phyloP scores from a whole-genome alignment of 1,140 invertebrate genomes.

The Bombus waltoni region DNA sequence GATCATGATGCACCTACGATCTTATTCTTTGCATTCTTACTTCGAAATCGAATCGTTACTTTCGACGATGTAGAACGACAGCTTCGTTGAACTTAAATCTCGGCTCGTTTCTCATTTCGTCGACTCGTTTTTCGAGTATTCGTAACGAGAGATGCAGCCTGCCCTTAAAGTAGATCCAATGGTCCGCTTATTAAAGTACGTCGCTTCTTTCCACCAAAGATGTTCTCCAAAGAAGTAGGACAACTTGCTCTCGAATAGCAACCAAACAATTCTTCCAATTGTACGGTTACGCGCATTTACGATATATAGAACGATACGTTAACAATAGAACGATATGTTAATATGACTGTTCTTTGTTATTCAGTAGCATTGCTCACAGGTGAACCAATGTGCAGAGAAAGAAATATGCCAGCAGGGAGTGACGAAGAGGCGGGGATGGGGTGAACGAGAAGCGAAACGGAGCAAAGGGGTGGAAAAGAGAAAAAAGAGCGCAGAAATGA shows the following conservation, averaged over 20 bases:
- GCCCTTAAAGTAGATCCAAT: neutral
- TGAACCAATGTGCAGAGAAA: constrained; percentile 36
- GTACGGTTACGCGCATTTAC: too few species aligned
- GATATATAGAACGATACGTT: too few species aligned
- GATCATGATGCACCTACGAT: neutral
- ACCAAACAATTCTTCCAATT: too few species aligned
- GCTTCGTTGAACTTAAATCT: constrained; percentile 5
- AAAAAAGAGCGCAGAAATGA: constrained; percentile 33
- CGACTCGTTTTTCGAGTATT: neutral
- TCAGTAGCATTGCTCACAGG: constrained; percentile 37
- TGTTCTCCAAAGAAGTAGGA: neutral
- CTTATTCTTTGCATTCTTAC: neutral
- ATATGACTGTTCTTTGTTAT: constrained; percentile 42
- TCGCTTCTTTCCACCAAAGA: neutral
- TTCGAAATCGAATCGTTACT: neutral
- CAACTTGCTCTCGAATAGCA: neutral
- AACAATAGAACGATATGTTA: neutral
- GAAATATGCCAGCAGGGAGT: constrained; percentile 31
- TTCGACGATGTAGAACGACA: neutral
- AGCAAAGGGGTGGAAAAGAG: constrained; percentile 30
- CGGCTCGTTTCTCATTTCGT: neutral
- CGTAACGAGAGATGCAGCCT: neutral
- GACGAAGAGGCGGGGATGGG: neutral
- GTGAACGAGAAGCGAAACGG: neutral
- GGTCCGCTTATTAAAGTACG: neutral